phyloP scores from a whole-genome alignment of 2,888 invertebrate species.

The Hirtodrosophila duncani region DNA sequence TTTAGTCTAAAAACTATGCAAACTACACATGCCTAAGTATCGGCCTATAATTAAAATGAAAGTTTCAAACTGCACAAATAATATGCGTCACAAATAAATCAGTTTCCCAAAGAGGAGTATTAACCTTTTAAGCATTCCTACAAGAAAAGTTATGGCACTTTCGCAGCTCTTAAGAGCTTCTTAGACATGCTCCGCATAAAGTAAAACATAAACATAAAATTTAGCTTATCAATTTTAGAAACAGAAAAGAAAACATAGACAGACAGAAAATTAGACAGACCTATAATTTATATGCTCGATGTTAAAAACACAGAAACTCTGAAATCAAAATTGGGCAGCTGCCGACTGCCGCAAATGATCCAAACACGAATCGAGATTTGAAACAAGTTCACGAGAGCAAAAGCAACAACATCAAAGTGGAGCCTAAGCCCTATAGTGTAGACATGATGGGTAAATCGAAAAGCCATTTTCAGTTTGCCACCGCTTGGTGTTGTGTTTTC shows the following conservation, averaged over 20 bases:
- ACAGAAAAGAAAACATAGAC: constrained; percentile 19
- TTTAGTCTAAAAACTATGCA: no score
- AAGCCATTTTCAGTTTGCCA: constrained; percentile 52
- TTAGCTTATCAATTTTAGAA: constrained; percentile 25
- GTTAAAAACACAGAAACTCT: background rate
- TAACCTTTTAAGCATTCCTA: no score
- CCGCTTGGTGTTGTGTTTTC: constrained; percentile 18
- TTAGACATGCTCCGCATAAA: background rate
- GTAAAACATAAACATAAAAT: constrained; percentile 38
- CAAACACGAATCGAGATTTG: constrained; percentile 36
- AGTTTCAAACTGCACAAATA: no score
- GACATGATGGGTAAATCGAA: constrained; percentile 45
- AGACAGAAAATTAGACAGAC: constrained; percentile 12
- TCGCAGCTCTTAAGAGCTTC: constrained; percentile 5
- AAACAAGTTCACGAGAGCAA: constrained; percentile 26
- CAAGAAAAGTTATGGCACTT: no score
- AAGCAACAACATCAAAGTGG: background rate
- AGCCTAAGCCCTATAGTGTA: constrained; percentile 4
- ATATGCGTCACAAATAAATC: no score
- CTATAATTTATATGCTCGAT: constrained; percentile 47
- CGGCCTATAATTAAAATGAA: no score
- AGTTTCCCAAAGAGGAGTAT: no score
- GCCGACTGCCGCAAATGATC: constrained; percentile 45
- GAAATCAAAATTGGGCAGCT: constrained; percentile 35
- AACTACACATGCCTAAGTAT: no score